Percentiles rank a stretch among this genome's conserved stretches.
Conservation (phyloP, 2,888 invertebrate species). For the Hipparchia semele region DNA sequence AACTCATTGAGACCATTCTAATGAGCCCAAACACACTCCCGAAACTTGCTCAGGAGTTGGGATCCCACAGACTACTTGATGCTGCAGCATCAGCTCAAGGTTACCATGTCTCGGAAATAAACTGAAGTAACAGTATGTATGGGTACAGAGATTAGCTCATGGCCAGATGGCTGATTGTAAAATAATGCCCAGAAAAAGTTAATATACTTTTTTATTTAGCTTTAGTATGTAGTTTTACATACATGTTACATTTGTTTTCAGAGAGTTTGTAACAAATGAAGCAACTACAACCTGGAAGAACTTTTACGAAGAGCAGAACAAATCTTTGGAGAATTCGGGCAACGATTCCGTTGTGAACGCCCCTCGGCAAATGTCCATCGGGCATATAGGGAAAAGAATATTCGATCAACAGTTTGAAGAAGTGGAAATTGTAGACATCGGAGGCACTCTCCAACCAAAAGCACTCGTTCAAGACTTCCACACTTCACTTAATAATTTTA, state of each 20-base stretch:
- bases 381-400: constrained; percentile 63
- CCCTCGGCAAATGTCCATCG: constrained; percentile 48
- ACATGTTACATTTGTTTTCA: constrained; percentile 44
- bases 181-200: too few relatives aligned
- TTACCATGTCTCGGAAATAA: too few relatives aligned
- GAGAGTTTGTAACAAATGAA: constrained; percentile 73
- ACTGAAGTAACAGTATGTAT: too few relatives aligned
- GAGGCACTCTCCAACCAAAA: constrained; percentile 45
- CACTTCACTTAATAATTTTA: constrained; percentile 53
- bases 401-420: constrained; percentile 72
- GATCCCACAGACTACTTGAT: too few relatives aligned
- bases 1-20: too few relatives aligned
- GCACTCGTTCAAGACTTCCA: constrained; percentile 49
- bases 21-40: too few relatives aligned
- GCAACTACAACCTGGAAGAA: constrained; percentile 77
- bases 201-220: too few relatives aligned
- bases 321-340: constrained; percentile 66
- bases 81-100: too few relatives aligned
- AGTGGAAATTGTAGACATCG: constrained; percentile 59
- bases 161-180: too few relatives aligned
- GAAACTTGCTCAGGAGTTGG: too few relatives aligned
- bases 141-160: too few relatives aligned
- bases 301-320: constrained; percentile 75
- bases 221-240: constrained; percentile 5
- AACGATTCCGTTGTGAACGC: constrained; percentile 60